Conservation (phyloP, 2,113 vertebrate species). For the Poeciliopsis prolifica region DNA sequence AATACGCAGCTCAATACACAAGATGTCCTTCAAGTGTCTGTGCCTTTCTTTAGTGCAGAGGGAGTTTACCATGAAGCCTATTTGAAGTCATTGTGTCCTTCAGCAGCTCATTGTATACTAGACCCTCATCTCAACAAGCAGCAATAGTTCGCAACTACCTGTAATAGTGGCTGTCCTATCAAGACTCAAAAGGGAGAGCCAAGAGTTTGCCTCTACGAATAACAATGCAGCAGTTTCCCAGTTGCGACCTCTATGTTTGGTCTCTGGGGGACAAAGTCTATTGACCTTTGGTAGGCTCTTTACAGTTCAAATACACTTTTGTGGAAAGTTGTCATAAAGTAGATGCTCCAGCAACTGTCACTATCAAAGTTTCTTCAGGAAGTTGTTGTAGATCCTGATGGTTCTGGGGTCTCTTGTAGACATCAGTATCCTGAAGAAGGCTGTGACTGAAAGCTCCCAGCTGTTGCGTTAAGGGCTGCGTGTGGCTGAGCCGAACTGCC, state of each 20-base stretch:
- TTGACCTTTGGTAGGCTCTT: constrained; percentile 57
- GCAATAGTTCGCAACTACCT: constrained; percentile 83
- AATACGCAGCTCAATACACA: constrained; percentile 81
- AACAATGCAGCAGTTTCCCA: constrained; percentile 79
- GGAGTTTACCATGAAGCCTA: constrained; percentile 80
- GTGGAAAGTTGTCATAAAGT: neutral
- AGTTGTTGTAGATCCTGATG: too few relatives aligned
- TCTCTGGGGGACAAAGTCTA: constrained; percentile 41
- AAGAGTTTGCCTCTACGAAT: constrained; percentile 78
- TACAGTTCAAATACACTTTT: constrained; percentile 58
- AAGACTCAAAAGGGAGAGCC: constrained; percentile 66
- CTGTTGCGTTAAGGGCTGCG: too few relatives aligned
- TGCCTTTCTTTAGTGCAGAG: constrained; percentile 57
- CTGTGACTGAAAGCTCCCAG: too few relatives aligned
- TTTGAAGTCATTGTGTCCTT: constrained; percentile 84
- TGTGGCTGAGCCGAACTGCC: too few relatives aligned
- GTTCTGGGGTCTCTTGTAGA: too few relatives aligned
- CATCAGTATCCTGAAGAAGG: too few relatives aligned
- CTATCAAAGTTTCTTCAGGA: neutral
- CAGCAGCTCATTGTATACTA: constrained; percentile 74
- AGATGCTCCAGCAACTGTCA: neutral
- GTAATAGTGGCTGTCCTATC: constrained; percentile 73
- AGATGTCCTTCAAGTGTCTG: constrained; percentile 48
- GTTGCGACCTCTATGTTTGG: constrained; percentile 66
- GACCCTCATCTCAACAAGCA: constrained; percentile 78